Evolutionary conservation across 1,140 invertebrate species (phyloP).

Genomic region (Saccostrea glomerata): DNA sequence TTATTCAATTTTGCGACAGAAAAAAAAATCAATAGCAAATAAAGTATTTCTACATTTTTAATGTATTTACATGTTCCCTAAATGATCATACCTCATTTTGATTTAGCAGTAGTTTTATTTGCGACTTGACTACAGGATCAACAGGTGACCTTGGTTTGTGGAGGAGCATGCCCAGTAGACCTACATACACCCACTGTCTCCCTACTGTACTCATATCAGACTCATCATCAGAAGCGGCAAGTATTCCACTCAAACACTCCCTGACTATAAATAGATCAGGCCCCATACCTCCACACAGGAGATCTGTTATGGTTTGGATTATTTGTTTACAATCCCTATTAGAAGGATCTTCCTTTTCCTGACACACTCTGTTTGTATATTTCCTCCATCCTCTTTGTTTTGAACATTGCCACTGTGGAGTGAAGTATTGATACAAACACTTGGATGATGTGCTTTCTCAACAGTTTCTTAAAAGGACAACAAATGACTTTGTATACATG

Average conservation of each 20-base stretch:
- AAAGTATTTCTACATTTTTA: too few relatives aligned
- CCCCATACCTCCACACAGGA: background rate
- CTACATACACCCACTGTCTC: conserved; percentile 64
- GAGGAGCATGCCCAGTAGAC: conserved; percentile 63
- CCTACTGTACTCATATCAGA: conserved; percentile 57
- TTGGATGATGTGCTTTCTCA: background rate
- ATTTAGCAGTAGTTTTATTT: conserved; percentile 68
- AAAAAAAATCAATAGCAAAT: too few relatives aligned
- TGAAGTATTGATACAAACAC: background rate
- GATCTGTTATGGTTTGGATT: background rate
- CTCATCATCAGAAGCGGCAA: conserved; percentile 14
- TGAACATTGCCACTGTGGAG: background rate
- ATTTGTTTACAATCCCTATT: background rate
- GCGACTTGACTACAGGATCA: conserved; percentile 75
- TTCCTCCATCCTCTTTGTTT: background rate
- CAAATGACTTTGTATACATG: too few relatives aligned
- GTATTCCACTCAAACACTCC: conserved; percentile 9
- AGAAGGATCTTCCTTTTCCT: background rate
- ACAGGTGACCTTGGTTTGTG: conserved; percentile 71
- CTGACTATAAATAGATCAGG: background rate
- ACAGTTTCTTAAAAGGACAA: background rate
- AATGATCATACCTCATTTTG: conserved; percentile 65
- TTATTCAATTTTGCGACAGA: too few relatives aligned
- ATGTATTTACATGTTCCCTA: background rate
- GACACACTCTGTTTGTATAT: background rate